Conservation (phyloP, 2,797 vertebrate genomes). For the Megalops cyprinoides region DNA sequence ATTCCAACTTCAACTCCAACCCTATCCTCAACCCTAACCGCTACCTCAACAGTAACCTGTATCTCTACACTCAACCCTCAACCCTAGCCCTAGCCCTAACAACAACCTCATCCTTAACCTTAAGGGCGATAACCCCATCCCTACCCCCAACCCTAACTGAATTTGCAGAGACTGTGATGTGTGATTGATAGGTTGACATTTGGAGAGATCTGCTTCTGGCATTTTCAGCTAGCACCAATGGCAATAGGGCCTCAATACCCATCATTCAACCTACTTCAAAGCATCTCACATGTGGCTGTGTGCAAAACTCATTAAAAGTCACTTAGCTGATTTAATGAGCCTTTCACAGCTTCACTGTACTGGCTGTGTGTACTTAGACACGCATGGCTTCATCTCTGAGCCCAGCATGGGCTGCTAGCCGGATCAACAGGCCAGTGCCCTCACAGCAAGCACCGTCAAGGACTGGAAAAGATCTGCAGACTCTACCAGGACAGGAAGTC, state of each 20-base stretch:
- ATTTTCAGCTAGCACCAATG: background rate
- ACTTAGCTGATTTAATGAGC: conserved; percentile 8
- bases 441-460: background rate
- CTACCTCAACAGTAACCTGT: background rate
- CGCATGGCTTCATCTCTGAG: background rate
- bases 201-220: too few species aligned
- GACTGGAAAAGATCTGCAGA: background rate
- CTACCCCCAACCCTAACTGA: too few species aligned
- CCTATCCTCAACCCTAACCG: background rate
- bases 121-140: too few species aligned
- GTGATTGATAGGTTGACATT: too few species aligned
- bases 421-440: background rate
- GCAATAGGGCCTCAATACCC: background rate
- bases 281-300: conserved; percentile 20
- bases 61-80: background rate
- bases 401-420: background rate
- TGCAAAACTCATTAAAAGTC: conserved; percentile 23
- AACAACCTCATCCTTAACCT: too few species aligned
- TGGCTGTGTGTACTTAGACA: conserved; percentile 1
- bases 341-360: background rate
- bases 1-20: too few species aligned
- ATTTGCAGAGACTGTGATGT: too few species aligned
- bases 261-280: background rate
- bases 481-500: background rate
- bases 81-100: too few species aligned